Evolutionary conservation across 1,140 invertebrate species (phyloP), one percentile per base, ranked within the genome.

Genomic region (Gryllus bimaculatus): DNA sequence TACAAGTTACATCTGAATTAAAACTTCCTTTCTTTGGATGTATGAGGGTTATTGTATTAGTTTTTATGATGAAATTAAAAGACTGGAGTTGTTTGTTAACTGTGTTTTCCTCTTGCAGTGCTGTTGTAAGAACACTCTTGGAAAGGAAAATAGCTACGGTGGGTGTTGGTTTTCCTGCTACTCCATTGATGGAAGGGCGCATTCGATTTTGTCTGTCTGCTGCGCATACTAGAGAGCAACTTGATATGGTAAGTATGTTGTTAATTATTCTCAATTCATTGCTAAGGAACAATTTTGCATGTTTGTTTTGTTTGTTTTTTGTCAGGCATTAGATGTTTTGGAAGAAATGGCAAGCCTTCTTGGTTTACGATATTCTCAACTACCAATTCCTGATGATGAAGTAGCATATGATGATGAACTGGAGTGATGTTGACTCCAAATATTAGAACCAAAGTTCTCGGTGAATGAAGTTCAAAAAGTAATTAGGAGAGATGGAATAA

Each of bases 91-190:
- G 75, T 76, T 21, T 15, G 8, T 39, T 12, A 47, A 48, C 1
- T 3, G 8, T 21, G 8, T 39, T 18, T 79, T 80, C 79, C 80
- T 77, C 81, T 85, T 87, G 79, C 83, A 96, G 94, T 20, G 90
- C 90, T 79, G 95, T 97, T 83, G 94, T 98, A 79, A 90, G 97
- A 82, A 92, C 92, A 80, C 88, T 98, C 83, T 91, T 93, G 78
- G 91, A 90, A 80, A 87, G 92, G 80, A 93, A 95, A 77, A 92
- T 99, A 79, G 98, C 97, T 26, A 92, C 93, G 13, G 98, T 99
- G 8, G 97, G 98, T 79, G 98, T 99, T 79, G 97, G 97, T 79
- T 99, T 98, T 88, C 98, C 98, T 78, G 98, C 98, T 54, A 99
- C 98, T n/a, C 94, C 96, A 74, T 90, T 99, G 78, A 94, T 96